Evolutionary conservation across 2,797 vertebrate species (phyloP).

Genomic region (Lutjanus argentimaculatus): DNA sequence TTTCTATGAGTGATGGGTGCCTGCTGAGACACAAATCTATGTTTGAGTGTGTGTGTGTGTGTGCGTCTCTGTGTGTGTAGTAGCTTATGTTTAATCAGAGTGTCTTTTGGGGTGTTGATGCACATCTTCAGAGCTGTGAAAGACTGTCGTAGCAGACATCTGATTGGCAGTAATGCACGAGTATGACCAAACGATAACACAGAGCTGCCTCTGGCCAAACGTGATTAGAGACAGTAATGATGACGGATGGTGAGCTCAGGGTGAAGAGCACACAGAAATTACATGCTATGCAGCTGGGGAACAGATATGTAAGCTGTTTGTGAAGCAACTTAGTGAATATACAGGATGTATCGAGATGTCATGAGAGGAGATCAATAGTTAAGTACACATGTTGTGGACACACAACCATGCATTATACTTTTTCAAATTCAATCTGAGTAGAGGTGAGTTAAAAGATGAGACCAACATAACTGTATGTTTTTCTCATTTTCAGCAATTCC

Average conservation of each 20-base stretch:
- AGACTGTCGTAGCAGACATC: conserved; percentile 38
- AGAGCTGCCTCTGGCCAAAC: conserved; percentile 35
- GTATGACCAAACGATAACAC: conserved; percentile 29
- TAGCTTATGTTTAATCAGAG: conserved; percentile 48
- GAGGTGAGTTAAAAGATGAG: too few species aligned
- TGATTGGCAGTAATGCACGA: conserved; percentile 64
- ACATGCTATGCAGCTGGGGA: conserved; percentile 25
- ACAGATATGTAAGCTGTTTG: conserved; percentile 33
- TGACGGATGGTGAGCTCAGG: conserved; percentile 52
- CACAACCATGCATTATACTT: not conserved
- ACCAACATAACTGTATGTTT: not conserved
- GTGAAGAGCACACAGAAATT: conserved; percentile 31
- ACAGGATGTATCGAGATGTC: conserved; percentile 16
- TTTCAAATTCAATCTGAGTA: too few species aligned
- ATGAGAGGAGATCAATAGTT: conserved; percentile 16
- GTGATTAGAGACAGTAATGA: conserved; percentile 50
- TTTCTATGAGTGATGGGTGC: conserved; percentile 64
- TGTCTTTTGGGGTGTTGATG: conserved; percentile 54
- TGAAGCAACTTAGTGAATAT: conserved; percentile 29
- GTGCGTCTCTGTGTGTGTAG: conserved; percentile 25
- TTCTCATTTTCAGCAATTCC: not conserved
- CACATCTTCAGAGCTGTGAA: conserved; percentile 49
- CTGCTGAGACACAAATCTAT: conserved; percentile 60
- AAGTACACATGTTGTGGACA: not conserved
- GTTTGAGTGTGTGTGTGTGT: conserved; percentile 37